Percentiles rank a stretch among this genome's conserved stretches.
Evolutionary conservation across 2,888 invertebrate genomes (phyloP).

Genomic region (Andrena bucephala): DNA sequence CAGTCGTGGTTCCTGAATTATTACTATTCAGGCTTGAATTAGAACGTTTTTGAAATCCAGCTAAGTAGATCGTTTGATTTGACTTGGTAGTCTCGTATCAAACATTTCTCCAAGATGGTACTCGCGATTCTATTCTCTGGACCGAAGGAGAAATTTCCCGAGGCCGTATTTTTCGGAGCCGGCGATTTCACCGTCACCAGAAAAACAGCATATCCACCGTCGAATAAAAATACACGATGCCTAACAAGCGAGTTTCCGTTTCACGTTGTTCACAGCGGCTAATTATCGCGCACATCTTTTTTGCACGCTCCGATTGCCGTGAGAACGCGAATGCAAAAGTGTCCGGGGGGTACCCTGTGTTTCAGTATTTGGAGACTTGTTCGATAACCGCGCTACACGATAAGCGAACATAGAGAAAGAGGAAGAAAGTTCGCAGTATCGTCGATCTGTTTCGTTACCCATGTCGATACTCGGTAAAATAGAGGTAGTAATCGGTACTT

Average conservation of each 20-base stretch:
- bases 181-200: conserved; percentile 27
- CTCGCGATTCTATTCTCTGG: background rate
- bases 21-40: too few species aligned
- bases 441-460: background rate
- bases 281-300: conserved; percentile 35
- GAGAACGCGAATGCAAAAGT: conserved; percentile 29
- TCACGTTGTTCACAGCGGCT: conserved; percentile 20
- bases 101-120: background rate
- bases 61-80: background rate
- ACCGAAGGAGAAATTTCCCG: conserved; percentile 26
- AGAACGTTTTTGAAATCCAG: background rate
- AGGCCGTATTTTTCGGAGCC: conserved; percentile 21
- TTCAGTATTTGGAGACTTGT: conserved; percentile 5
- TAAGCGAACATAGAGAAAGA: background rate
- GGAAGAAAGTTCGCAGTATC: background rate
- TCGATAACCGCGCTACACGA: conserved; percentile 3
- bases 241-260: conserved; percentile 27
- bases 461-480: background rate
- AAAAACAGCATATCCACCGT: conserved; percentile 1
- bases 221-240: conserved; percentile 6
- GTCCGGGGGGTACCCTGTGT: background rate
- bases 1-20: too few species aligned
- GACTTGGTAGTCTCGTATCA: too few species aligned
- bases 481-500: conserved; percentile 19
- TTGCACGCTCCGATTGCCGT: conserved; percentile 32